Evolutionary conservation across 2,888 invertebrate genomes (phyloP).

Genomic region (Aphidius colemani): DNA sequence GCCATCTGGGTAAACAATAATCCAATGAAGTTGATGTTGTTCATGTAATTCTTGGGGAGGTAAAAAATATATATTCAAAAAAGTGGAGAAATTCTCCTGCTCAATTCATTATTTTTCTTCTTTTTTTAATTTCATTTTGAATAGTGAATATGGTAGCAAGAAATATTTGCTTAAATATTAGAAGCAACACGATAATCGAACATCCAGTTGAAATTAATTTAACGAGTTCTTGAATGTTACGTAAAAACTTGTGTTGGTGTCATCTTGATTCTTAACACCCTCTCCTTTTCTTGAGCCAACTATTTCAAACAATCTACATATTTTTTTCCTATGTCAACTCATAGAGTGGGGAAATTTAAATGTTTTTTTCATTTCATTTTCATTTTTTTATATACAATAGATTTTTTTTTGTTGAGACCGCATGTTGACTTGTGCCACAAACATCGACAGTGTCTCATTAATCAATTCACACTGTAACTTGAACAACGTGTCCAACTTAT

Average conservation of each 20-base stretch:
- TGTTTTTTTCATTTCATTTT: neutral
- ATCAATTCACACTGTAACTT: neutral
- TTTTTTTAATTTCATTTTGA: neutral
- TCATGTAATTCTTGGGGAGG: neutral
- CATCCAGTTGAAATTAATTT: conserved; percentile 38
- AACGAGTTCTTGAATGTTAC: conserved; percentile 40
- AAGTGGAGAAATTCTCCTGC: too few relatives aligned
- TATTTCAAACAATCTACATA: neutral
- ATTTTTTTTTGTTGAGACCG: neutral
- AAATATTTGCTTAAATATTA: conserved; percentile 39
- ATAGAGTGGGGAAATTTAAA: neutral
- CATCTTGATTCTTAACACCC: neutral
- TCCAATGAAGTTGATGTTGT: too few relatives aligned
- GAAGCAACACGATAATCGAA: conserved; percentile 40
- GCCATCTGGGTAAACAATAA: conserved; percentile 47
- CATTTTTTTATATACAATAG: neutral
- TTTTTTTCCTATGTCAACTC: neutral
- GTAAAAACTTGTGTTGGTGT: conserved; percentile 28
- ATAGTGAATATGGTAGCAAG: neutral
- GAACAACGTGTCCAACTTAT: conserved; percentile 1
- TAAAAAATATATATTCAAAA: neutral
- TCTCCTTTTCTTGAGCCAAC: conserved; percentile 17
- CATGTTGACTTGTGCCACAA: neutral
- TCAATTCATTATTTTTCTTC: too few relatives aligned
- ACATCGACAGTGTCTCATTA: neutral